Conservation (phyloP, 2,888 invertebrate species). For the Zelleria hepariella region DNA sequence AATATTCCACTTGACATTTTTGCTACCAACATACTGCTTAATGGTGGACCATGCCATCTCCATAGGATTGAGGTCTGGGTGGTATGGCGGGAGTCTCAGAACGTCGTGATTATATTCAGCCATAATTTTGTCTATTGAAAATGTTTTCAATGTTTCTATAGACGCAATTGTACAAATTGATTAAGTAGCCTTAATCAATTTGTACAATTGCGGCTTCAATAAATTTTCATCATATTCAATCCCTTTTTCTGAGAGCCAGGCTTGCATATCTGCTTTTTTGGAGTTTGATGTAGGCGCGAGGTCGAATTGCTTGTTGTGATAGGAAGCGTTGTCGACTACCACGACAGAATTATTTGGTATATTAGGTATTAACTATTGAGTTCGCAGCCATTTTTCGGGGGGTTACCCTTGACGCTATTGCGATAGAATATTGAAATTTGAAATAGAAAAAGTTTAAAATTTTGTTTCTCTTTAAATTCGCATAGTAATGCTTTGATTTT, state of each 20-base stretch:
- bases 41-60: constrained; percentile 7
- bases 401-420: too few relatives aligned
- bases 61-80: constrained; percentile 6
- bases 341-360: too few relatives aligned
- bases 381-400: too few relatives aligned
- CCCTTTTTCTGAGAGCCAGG: neutral
- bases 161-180: too few relatives aligned
- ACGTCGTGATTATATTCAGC: neutral
- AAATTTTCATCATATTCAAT: neutral
- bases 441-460: too few relatives aligned
- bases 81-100: too few relatives aligned
- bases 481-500: too few relatives aligned
- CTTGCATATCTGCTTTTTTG: constrained; percentile 4
- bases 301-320: constrained; percentile 11
- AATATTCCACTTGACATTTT: neutral
- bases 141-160: neutral
- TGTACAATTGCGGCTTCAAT: neutral
- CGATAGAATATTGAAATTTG: too few relatives aligned
- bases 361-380: too few relatives aligned
- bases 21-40: constrained; percentile 1
- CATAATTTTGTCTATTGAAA: neutral
- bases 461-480: too few relatives aligned
- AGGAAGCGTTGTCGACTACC: constrained; percentile 8
- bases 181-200: neutral
- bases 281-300: neutral